Evolutionary conservation across 92 coral and sea anemone genomes (phyloP), one percentile per base, ranked within the genome.

Genomic region (Porites evermanni): DNA sequence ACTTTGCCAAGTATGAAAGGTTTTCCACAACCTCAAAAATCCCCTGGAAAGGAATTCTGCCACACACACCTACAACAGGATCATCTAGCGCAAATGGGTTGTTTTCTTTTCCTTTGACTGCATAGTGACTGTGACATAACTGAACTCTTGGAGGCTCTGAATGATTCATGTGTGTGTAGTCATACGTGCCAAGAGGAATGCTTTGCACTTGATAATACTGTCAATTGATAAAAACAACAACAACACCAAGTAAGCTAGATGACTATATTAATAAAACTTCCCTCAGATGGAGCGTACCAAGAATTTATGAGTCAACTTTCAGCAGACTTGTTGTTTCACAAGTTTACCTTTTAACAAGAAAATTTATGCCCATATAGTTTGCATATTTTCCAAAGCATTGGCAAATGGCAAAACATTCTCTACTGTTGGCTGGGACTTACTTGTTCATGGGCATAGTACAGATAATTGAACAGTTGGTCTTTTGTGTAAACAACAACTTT

Each of bases 101-200:
- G 59, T 67, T 74, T 67, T 53, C 79, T 58, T 91, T 90, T 53
- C 83, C 87, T 88, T 71, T 88, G n/a, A 89, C 84, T 17, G 79
- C 79, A 81, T 85, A 96, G 70, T 84, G 68, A 19, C 85, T 72
- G 81, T 89, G 91, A 54, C 98, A 95, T 53, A 96, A 84, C 21
- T 11, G 3, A 13, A 95, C 92, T 52, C 83, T 86, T 4, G 95
- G 98, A 1, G 93, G 90, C 4, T 78, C 75, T 24, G 88, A 91
- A 8, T 84, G 83, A 19, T 67, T 24, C 32, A 82, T 79, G 3
- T 64, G 38, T 19, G 64, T 54, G 66, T 91, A 93, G 82, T 87
- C 92, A 88, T 93, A 96, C 12, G 96, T 81, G 32, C 99, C 99
- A 85, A 95, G 77, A 1, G 99, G 91, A 24, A 81, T 88, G 3